Evolutionary conservation across 2,113 vertebrate genomes (phyloP).

Genomic region (Saccopteryx bilineata): DNA sequence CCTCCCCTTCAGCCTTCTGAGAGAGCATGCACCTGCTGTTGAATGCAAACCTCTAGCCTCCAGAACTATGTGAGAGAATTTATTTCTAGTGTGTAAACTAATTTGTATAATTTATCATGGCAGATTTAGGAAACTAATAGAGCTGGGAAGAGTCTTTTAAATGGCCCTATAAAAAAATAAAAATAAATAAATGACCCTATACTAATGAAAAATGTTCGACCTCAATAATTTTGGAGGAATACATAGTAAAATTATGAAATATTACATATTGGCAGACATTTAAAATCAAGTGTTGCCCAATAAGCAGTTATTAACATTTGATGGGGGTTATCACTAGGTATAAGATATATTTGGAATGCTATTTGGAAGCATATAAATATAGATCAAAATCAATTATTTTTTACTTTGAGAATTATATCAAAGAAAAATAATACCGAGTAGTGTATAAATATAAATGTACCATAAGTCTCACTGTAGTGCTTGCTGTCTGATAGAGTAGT

Average conservation of each 20-base stretch:
- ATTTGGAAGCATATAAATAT: background rate
- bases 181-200: background rate
- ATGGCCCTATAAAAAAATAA: background rate
- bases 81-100: background rate
- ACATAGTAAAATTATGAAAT: background rate
- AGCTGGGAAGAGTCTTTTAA: background rate
- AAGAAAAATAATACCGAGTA: background rate
- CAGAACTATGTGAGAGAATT: background rate
- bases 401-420: background rate
- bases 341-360: background rate
- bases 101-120: background rate
- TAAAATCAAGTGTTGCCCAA: background rate
- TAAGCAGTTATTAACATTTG: background rate
- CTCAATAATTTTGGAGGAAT: background rate
- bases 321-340: background rate
- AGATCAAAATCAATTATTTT: background rate
- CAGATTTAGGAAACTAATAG: background rate
- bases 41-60: background rate
- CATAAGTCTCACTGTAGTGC: background rate
- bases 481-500: background rate
- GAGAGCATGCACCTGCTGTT: background rate
- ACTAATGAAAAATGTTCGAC: background rate
- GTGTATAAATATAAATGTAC: background rate
- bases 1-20: background rate
- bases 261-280: background rate